phyloP scores from a whole-genome alignment of 2,113 vertebrate genomes.

The Melanerpes aurifrons region DNA sequence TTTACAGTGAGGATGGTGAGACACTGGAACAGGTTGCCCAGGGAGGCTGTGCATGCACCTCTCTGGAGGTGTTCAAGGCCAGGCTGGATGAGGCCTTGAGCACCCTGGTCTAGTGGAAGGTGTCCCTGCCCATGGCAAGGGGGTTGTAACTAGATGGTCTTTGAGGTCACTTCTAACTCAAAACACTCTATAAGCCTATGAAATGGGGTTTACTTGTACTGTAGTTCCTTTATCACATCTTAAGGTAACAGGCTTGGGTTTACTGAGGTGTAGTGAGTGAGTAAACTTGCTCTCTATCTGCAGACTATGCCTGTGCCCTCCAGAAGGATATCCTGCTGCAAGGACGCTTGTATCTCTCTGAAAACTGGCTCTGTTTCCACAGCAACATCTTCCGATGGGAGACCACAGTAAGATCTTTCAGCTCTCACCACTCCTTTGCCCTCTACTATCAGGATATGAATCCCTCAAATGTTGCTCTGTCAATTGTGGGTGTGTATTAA shows the following conservation, averaged over 20 bases:
- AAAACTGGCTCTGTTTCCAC: conserved; percentile 94
- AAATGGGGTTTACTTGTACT: background rate
- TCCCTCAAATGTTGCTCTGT: background rate
- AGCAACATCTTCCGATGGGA: conserved; percentile 94
- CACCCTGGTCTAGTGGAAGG: too few species aligned
- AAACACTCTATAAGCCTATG: too few species aligned
- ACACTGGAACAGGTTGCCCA: too few species aligned
- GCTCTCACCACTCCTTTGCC: background rate
- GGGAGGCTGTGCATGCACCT: too few species aligned
- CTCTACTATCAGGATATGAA: background rate
- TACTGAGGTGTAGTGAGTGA: background rate
- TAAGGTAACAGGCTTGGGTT: background rate
- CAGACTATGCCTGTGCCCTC: conserved; percentile 93
- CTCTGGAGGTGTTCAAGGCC: too few species aligned
- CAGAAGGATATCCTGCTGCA: conserved; percentile 94
- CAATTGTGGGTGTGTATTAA: too few species aligned
- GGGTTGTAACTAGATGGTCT: too few species aligned
- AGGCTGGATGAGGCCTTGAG: too few species aligned
- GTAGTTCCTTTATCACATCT: background rate
- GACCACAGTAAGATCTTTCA: conserved; percentile 83
- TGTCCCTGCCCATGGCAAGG: too few species aligned
- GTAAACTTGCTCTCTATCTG: background rate
- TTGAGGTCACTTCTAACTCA: too few species aligned
- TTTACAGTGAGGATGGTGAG: too few species aligned
- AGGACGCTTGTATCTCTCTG: conserved; percentile 90